These are phyloP conservation scores for Cirrhinus mrigala DNA, from an alignment of 2,797 vertebrate genomes.

Conservation along the genomic window DNA sequence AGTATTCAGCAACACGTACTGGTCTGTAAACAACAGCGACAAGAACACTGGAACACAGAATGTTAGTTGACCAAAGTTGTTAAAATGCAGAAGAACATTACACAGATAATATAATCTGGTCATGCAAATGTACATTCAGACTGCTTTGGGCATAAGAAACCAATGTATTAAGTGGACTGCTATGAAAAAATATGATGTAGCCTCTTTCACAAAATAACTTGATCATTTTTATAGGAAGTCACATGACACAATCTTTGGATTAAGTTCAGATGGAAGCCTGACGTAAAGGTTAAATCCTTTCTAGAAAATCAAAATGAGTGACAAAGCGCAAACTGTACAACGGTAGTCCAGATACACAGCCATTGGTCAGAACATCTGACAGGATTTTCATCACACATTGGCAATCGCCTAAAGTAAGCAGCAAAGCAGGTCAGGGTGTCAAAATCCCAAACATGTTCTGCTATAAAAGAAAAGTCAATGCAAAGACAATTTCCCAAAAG, in stretches of 20 bases:
- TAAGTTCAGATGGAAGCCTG: neutral
- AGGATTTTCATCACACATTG: conserved; percentile 12
- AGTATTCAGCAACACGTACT: neutral
- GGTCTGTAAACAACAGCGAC: neutral
- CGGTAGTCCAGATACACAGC: neutral
- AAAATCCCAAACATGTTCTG: conserved; percentile 13
- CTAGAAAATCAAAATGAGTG: conserved; percentile 21
- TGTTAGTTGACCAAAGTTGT: neutral
- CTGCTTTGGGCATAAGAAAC: neutral
- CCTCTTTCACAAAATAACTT: neutral
- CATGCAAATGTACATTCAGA: neutral
- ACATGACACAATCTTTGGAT: conserved; percentile 1
- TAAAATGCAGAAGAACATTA: neutral
- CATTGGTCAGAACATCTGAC: conserved; percentile 20
- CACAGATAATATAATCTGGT: neutral
- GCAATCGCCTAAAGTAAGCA: conserved; percentile 18
- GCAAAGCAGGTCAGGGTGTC: conserved; percentile 35
- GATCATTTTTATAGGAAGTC: neutral
- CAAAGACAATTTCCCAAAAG: conserved; percentile 24
- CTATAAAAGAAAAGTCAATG: conserved; percentile 2
- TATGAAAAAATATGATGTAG: neutral
- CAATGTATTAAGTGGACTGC: neutral
- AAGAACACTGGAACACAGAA: neutral
- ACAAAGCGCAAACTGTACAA: neutral
- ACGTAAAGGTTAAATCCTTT: neutral